Evolutionary conservation across 2,888 invertebrate species (phyloP), one percentile per base, ranked within the genome.

Genomic region (Eristalis pertinax): DNA sequence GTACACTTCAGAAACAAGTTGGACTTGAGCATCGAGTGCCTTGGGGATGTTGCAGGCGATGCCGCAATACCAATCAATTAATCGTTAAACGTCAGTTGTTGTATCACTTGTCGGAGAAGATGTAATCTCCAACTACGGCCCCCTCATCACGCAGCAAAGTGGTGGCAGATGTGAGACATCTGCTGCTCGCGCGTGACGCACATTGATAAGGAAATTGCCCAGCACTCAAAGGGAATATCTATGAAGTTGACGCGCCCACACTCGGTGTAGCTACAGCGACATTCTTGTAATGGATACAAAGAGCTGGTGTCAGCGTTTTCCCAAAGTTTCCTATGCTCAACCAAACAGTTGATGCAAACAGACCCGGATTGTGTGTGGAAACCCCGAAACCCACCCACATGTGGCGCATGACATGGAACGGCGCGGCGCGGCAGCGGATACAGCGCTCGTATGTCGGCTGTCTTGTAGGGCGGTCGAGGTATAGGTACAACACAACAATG

Each of bases 371-470:
- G 24, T 38, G 24, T 38, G 70, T 75, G 43, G 69, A 82, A 82
- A 82, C 60, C 24, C 38, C 50, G n/a, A 70, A 82, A 69, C 58
- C 82, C 74, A 86, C 85, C 85, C 70, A 82, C 82, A 74, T 63
- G 41, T 22, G 70, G 58, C 64, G 35, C 64, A 74, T 73, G 73
- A 63, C 58, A 76, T 10, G 68, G 76, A 72, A 80, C 43, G 43
- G 70, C 26, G 32, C 15, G 24, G 60, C 38, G 32, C 15, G 24
- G 60, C 38, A 8, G 15, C 43, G 43, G 41, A 41, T 19, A 24
- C 32, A 29, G 24, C 63, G 19, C 63, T 13, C 63, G 65, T 70
- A 81, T 35, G 56, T 62, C 43, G 38, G 41, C 13, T 10, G 50
- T 15, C 64, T 75, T 50, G 19, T 60, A 65, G 65, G 67, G 63